Base-by-base conservation (phyloP, 2,888 invertebrate genomes). In the Leistus spinibarbis region DNA sequence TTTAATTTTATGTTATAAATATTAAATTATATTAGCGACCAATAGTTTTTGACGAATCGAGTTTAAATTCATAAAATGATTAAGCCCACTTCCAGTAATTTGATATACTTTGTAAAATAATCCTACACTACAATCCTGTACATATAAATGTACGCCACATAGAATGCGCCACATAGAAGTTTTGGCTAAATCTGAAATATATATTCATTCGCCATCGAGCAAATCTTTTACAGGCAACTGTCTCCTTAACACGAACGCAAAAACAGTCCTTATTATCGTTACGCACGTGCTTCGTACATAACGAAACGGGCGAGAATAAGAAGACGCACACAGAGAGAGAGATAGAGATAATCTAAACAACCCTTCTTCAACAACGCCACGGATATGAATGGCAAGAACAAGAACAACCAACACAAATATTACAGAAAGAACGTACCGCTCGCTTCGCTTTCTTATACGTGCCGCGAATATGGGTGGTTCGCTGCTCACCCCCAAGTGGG, bases 381-480 rank as follows among this genome's bases (percentile, higher is more conserved):
- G 73, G 67, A 73, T 67, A 73, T 73, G 73, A 67, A 66, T 66
- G 73, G 72, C 65, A 40, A 40, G 70, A 70, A 70, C 70, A 70
- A 70, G 65, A 65, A 66, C 66, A 67, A 54, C 66, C 65, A 73
- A 73, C 73, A 73, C 73, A 73, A 73, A 73, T 73, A 73, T 73
- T 73, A 73, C 23, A 67, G 53, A 54, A 24, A 23, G 67, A 40
- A 10, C 13, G 54, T 20, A 23, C 54, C 17, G 10, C n/a, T n/a
- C 17, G 54, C 84, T 83, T 83, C 83, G 85, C 84, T 84, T 84
- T 82, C 85, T 85, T 85, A 40, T 40, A 85, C 85, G 85, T 85
- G 85, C 85, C 82, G 83, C 82, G 84, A 84, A 84, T 85, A 82
- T 86, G 82, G 82, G 20, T 9, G 23, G 40, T 7, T 16, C n/a